Base-by-base conservation (phyloP, 2,888 invertebrate genomes). In the Panopea generosa region DNA sequence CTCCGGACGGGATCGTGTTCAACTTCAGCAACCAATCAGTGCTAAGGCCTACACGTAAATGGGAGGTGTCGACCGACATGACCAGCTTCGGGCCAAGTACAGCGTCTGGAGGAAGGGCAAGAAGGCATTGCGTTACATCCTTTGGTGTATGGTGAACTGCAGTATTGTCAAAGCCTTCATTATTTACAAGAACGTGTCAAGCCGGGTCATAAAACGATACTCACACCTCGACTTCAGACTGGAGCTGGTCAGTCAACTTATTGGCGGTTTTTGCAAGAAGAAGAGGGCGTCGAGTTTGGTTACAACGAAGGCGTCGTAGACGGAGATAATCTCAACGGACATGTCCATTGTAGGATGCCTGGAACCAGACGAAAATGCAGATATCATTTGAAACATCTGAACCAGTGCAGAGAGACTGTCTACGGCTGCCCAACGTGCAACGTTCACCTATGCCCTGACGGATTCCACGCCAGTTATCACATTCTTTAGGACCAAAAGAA, bases 1-100 rank as follows among this genome's bases (percentile, higher is more conserved):
- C 49, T 71, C 16, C 27, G 74, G 74, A 27, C 7, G 14, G 16
- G 20, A 55, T 4, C 26, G 27, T 0, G 29, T 62, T 3, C 50
- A 49, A 11, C n/a, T 78, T 4, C 38, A 49, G 1, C 74, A 72
- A 47, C 73, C 79, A 0, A 61, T 69, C 2, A 26, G 63, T 14
- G 70, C 45, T 11, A 18, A 57, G 27, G 20, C 24, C 2, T 80
- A 76, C 45, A 80, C 75, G 14, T 11, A 61, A 16, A 67, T 57
- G 69, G 63, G 63, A 16, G 77, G 72, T 49, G 72, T 77, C 0
- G 77, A 77, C 24, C 14, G n/a, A n/a, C n/a, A n/a, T n/a, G n/a
- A n/a, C n/a, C n/a, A n/a, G n/a, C n/a, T n/a, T n/a, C n/a, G n/a
- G n/a, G 56, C 45, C 11, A 57, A 20, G 11, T 71, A 71, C 56